phyloP scores from a whole-genome alignment of 2,888 invertebrate species.

The Glaucopsyche alexis region DNA sequence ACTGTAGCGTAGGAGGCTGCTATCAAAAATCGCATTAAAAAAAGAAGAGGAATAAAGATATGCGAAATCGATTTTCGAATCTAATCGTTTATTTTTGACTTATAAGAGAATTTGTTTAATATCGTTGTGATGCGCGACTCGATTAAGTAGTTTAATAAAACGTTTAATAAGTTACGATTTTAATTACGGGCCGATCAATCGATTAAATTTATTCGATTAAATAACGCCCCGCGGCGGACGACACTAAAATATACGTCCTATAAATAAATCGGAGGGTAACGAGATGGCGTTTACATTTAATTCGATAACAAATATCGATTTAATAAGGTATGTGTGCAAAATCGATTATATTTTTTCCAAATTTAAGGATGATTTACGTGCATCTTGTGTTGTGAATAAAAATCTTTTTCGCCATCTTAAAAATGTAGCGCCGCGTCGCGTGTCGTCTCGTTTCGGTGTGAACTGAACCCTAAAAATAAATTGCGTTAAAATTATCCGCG shows the following conservation, averaged over 20 bases:
- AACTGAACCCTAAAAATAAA: too few relatives aligned
- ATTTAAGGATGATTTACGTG: too few relatives aligned
- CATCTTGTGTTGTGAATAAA: too few relatives aligned
- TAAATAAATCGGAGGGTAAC: conserved; percentile 77
- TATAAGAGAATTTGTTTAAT: conserved; percentile 27
- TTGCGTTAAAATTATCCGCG: conserved; percentile 58
- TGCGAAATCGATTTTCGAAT: neutral
- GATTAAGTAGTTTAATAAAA: conserved; percentile 69
- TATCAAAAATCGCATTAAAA: neutral
- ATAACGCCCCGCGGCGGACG: conserved; percentile 73
- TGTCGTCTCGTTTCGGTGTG: too few relatives aligned
- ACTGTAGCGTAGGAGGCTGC: neutral
- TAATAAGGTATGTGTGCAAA: conserved; percentile 8
- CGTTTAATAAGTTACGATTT: conserved; percentile 78
- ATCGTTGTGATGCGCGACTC: conserved; percentile 58
- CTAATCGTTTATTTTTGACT: neutral
- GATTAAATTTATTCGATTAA: conserved; percentile 75
- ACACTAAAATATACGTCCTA: conserved; percentile 70
- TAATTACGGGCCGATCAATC: conserved; percentile 71
- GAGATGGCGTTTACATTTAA: conserved; percentile 44
- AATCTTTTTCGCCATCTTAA: too few relatives aligned
- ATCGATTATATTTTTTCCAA: conserved; percentile 13
- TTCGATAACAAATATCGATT: conserved; percentile 5
- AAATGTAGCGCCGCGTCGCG: too few relatives aligned
- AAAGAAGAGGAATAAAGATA: neutral